Base-by-base conservation (phyloP, 1,140 invertebrate species). In the Sitodiplosis mosellana region DNA sequence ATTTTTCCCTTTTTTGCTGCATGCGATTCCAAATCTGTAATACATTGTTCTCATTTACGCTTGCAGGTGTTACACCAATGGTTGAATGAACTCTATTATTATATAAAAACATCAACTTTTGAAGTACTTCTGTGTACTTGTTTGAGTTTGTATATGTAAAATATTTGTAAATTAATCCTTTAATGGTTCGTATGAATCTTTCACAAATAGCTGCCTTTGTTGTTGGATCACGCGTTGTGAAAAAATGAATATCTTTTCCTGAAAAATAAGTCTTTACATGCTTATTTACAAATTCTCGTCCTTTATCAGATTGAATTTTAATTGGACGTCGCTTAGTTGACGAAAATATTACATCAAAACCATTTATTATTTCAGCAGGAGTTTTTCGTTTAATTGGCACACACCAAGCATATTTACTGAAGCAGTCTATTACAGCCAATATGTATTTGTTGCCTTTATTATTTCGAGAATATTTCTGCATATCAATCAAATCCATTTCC, bases 341-440 rank as follows among this genome's bases (percentile, higher is more conserved):
- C 11, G 50, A 27, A 20, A 60, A 48, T 47, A 58, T 55, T 47
- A 46, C 41, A 43, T 52, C 27, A 46, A 60, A 52, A 37, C 51
- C 53, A 27, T 47, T 44, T 19, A 51, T 45, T n/a, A 65, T 52
- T 33, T 57, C 52, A 1, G 34, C 34, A 4, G 33, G 52, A 20
- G 50, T 50, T 54, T 64, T 61, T 2, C 38, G 53, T 53, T 61
- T 64, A n/a, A 65, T 10, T 2, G 58, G 48, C 43, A 45, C 21
- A 41, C 52, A 52, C 51, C 52, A 63, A 1, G 52, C 52, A 49
- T 47, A 60, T 51, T 64, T 62, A 1, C 56, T 57, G 50, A 63
- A 63, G 41, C 53, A 52, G 53, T 61, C 56, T 33, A 60, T 63
- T 12, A 63, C 54, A 8, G 52, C 50, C 42, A 63, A 48, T 42